Evolutionary conservation across 2,888 invertebrate species (phyloP), one percentile per base, ranked within the genome.

Genomic region (Eumacrocentrus americanus): DNA sequence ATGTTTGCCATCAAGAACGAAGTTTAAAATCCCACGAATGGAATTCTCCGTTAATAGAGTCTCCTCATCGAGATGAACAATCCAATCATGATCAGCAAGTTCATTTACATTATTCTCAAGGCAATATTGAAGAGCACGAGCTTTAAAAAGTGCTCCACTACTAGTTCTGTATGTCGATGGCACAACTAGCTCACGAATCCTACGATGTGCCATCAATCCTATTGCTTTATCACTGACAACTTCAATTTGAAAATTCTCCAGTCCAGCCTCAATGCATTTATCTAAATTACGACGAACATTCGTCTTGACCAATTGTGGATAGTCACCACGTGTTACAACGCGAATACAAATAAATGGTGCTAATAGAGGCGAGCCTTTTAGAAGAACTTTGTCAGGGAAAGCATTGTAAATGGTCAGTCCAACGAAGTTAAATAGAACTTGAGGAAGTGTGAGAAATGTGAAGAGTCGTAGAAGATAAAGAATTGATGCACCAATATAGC

Each of bases 61-160:
- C 81, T 98, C 98, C 82, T 98, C 98, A 81, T 98, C 98, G 62
- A 98, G 84, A 83, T 98, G 98, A n/a, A 95, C 94, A 74, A 98
- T 91, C 96, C 96, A 98, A 79, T 97, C 96, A 67, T 88, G 89
- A 75, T 95, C 95, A 54, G 89, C 89, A 50, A 96, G 81, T 70
- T 86, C 84, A 81, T 95, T 97, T 1, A 96, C 91, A 74, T 89
- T 88, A 72, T 92, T 92, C 82, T 98, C 97, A 56, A 97, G 84
- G 75, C 97, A 97, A 81, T 96, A 98, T 79, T 98, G 98, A 55
- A 98, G 83, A 18, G 98, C 98, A 69, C 97, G 86, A 0, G 96
- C 92, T 81, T 98, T 98, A 79, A 95, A 98, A 59, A 96, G 83
- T 53, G 97, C 96, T 58, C 96, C 96, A 55, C 91, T 91, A 81